Conservation (phyloP, 2,797 vertebrate genomes). For the Loriculus beryllinus region DNA sequence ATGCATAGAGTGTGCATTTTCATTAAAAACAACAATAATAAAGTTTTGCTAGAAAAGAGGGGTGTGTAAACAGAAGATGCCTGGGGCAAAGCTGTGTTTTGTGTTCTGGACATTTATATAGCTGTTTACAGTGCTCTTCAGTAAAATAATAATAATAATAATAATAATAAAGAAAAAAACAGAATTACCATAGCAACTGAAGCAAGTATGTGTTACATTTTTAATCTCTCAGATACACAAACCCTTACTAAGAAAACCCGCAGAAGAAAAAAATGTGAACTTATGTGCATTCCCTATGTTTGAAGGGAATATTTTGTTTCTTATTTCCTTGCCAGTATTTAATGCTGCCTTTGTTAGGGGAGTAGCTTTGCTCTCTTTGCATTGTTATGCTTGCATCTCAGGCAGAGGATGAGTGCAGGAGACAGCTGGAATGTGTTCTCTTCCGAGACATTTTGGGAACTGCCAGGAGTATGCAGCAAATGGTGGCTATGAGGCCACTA, state of each 20-base stretch:
- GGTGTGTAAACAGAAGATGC: conserved; percentile 56
- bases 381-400: neutral
- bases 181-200: conserved; percentile 61
- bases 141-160: conserved; percentile 27
- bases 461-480: conserved; percentile 33
- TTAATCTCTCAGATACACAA: conserved; percentile 36
- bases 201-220: conserved; percentile 22
- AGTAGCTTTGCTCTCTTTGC: conserved; percentile 26
- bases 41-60: conserved; percentile 57
- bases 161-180: neutral
- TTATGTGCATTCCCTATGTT: neutral
- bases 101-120: conserved; percentile 53
- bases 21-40: conserved; percentile 53
- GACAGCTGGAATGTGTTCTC: neutral
- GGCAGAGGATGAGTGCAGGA: neutral
- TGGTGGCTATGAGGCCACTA: neutral
- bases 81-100: conserved; percentile 34
- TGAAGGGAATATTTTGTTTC: conserved; percentile 26
- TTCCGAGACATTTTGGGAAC: conserved; percentile 20
- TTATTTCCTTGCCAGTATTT: conserved; percentile 5
- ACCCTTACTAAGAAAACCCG: neutral
- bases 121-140: conserved; percentile 50
- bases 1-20: conserved; percentile 37
- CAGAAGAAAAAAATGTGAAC: neutral
- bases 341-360: neutral